Evolutionary conservation across 2,888 invertebrate genomes (phyloP).

Genomic region (Chloroclystis v-ata): DNA sequence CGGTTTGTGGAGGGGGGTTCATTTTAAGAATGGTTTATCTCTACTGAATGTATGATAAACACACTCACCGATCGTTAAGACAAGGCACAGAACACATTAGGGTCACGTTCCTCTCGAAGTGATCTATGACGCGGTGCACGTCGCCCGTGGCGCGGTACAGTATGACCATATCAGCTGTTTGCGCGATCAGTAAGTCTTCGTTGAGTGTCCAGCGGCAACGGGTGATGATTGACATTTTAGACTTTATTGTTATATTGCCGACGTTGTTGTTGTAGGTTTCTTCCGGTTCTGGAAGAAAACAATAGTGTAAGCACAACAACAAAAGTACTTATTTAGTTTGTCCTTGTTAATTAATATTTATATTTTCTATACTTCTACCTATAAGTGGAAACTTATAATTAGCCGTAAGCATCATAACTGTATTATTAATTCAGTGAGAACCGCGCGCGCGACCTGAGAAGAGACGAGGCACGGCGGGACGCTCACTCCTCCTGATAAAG

Average conservation of each 20-base stretch:
- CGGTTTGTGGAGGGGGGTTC: no score
- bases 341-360: no score
- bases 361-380: no score
- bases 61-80: slow-evolving; percentile 49
- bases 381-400: no score
- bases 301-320: background rate
- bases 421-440: no score
- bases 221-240: slow-evolving; percentile 49
- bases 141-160: slow-evolving; percentile 53
- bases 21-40: no score
- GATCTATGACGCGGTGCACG: slow-evolving; percentile 45
- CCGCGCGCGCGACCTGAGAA: no score
- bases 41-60: no score
- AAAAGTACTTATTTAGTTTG: no score
- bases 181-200: slow-evolving; percentile 55
- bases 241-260: slow-evolving; percentile 47
- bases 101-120: slow-evolving; percentile 48
- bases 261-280: slow-evolving; percentile 55
- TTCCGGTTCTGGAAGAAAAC: slow-evolving; percentile 50
- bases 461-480: no score
- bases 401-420: no score
- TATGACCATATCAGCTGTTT: slow-evolving; percentile 57
- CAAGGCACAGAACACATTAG: slow-evolving; percentile 57
- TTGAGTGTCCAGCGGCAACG: slow-evolving; percentile 64
- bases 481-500: no score